A percentile compares a stretch with the other conserved stretches of the same genome.
phyloP scores from a whole-genome alignment of 1,140 invertebrate genomes.

The Vanessa atalanta region DNA sequence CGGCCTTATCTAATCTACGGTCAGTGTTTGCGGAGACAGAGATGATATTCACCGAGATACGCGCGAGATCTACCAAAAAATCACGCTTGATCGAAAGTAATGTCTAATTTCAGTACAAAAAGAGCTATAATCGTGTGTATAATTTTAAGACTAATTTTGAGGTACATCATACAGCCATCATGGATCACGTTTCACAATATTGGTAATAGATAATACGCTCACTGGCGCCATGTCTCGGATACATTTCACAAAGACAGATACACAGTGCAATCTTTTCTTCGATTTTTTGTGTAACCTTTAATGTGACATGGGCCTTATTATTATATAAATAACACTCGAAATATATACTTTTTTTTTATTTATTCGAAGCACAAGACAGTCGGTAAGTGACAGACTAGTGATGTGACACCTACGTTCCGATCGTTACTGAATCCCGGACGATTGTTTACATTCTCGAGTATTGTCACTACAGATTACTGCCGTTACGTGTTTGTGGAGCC shows the following conservation, averaged over 20 bases:
- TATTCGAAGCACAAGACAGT: neutral
- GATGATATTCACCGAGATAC: slow-evolving; percentile 52
- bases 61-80: slow-evolving; percentile 31
- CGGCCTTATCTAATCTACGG: slow-evolving; percentile 76
- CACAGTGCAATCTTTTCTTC: slow-evolving; percentile 14
- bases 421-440: slow-evolving; percentile 32
- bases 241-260: neutral
- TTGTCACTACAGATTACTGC: slow-evolving; percentile 68
- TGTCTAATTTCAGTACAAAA: neutral
- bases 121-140: slow-evolving; percentile 7
- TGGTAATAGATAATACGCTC: slow-evolving; percentile 23
- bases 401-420: slow-evolving; percentile 38
- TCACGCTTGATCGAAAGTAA: slow-evolving; percentile 11
- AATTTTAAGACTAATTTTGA: neutral
- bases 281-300: neutral
- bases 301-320: neutral
- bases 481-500: slow-evolving; percentile 58
- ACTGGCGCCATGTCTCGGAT: slow-evolving; percentile 16
- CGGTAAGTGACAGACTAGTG: slow-evolving; percentile 29
- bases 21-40: slow-evolving; percentile 65
- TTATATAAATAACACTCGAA: neutral
- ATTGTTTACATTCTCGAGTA: slow-evolving; percentile 56
- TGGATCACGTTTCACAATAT: slow-evolving; percentile 25
- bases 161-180: slow-evolving; percentile 14
- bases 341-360: neutral